These are phyloP conservation scores for Oligia latruncula DNA, from an alignment of 2,888 invertebrate genomes.

Conservation along the genomic window DNA sequence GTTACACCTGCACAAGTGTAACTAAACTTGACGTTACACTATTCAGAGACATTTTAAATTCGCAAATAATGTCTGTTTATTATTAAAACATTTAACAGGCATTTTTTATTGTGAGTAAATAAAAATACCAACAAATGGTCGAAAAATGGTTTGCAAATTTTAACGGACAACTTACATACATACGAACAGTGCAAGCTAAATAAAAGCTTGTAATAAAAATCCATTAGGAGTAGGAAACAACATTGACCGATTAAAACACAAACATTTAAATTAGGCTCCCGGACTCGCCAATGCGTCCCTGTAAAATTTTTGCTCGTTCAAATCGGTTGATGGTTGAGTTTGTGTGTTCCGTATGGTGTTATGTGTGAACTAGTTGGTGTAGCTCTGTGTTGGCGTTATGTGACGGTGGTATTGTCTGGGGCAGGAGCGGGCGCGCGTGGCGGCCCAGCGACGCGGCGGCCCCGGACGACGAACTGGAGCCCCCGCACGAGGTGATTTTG, in stretches of 20 bases:
- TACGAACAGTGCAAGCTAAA: no score
- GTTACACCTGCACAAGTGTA: slow-evolving; percentile 32
- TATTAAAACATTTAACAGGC: not conserved
- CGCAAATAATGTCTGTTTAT: slow-evolving; percentile 6
- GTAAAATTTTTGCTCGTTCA: slow-evolving; percentile 15
- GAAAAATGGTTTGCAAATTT: no score
- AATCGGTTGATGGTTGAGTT: slow-evolving; percentile 57
- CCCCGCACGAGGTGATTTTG: slow-evolving; percentile 90
- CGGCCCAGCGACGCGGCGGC: slow-evolving; percentile 84
- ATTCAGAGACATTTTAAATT: slow-evolving; percentile 1
- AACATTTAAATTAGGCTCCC: slow-evolving; percentile 14
- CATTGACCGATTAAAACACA: slow-evolving; percentile 27
- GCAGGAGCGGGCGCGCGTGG: slow-evolving; percentile 88
- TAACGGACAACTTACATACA: no score
- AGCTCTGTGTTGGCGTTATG: slow-evolving; percentile 68
- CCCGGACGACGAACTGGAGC: slow-evolving; percentile 86
- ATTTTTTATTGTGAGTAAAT: slow-evolving; percentile 4
- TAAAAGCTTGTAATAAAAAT: not conserved
- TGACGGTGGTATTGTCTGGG: slow-evolving; percentile 84
- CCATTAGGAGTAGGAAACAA: slow-evolving; percentile 22
- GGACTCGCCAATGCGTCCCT: slow-evolving; percentile 31
- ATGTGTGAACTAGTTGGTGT: slow-evolving; percentile 65
- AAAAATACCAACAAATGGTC: not conserved
- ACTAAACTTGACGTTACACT: slow-evolving; percentile 14
- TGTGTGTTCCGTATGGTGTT: slow-evolving; percentile 59